Conservation (phyloP, 2,888 invertebrate species). For the Drosophila colorata region DNA sequence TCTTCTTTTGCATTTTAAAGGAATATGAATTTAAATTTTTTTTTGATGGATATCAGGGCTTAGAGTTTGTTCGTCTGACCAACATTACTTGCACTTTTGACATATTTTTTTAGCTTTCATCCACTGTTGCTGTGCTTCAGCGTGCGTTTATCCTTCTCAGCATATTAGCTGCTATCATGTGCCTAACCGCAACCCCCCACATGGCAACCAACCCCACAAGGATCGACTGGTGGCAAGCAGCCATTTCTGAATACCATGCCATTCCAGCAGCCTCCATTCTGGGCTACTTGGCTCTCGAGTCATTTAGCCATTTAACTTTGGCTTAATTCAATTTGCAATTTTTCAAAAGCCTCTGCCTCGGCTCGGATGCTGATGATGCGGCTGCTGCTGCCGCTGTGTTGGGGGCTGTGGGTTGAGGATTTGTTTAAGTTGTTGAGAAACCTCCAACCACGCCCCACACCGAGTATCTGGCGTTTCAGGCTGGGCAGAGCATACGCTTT, state of each 20-base stretch:
- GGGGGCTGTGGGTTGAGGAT: neutral
- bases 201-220: constrained; percentile 23
- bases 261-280: constrained; percentile 19
- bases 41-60: too few relatives aligned
- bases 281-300: constrained; percentile 76
- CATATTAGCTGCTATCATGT: constrained; percentile 80
- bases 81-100: too few relatives aligned
- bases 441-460: constrained; percentile 17
- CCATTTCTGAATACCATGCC: constrained; percentile 30
- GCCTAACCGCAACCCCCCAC: constrained; percentile 76
- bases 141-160: constrained; percentile 70
- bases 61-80: too few relatives aligned
- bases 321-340: constrained; percentile 86
- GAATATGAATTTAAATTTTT: too few relatives aligned
- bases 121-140: constrained; percentile 46
- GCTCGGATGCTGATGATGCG: constrained; percentile 39
- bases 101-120: neutral
- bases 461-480: neutral
- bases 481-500: constrained; percentile 68
- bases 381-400: constrained; percentile 1
- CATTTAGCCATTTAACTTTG: constrained; percentile 84
- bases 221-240: constrained; percentile 49
- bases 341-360: constrained; percentile 81
- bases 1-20: too few relatives aligned
- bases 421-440: constrained; percentile 49